These are phyloP conservation scores for Steatocranus sp. DNA, from an alignment of 2,797 vertebrate species.

Conservation along the genomic window DNA sequence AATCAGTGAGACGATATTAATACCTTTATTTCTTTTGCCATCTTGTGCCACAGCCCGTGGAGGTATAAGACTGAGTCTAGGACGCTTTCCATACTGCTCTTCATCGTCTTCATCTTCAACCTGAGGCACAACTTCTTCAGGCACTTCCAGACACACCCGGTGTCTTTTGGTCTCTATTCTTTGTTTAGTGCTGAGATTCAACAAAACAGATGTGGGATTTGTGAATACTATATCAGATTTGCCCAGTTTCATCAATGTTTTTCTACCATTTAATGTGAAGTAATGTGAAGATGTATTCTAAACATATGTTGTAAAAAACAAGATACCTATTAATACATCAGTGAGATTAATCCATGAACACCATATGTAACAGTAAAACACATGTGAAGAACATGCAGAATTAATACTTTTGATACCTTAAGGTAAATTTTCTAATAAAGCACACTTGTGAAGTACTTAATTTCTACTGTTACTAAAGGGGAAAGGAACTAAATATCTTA, in stretches of 20 bases:
- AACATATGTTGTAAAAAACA: neutral
- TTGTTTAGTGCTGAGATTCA: slow-evolving; percentile 79
- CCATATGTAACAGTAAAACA: neutral
- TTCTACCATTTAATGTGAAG: neutral
- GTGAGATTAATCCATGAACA: neutral
- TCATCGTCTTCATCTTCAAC: slow-evolving; percentile 75
- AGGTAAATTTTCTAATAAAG: neutral
- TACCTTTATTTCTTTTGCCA: slow-evolving; percentile 65
- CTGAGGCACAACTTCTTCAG: slow-evolving; percentile 86
- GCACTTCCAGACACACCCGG: slow-evolving; percentile 90
- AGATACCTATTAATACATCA: neutral
- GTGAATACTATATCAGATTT: neutral
- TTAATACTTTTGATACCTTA: neutral
- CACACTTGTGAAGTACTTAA: neutral
- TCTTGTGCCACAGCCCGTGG: slow-evolving; percentile 44
- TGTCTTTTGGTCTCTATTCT: slow-evolving; percentile 96
- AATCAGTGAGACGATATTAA: neutral
- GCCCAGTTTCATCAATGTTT: neutral
- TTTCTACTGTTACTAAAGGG: neutral
- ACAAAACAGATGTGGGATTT: neutral
- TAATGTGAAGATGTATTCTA: neutral
- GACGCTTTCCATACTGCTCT: slow-evolving; percentile 66
- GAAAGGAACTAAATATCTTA: neutral
- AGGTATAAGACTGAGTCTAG: slow-evolving; percentile 64
- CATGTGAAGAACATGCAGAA: neutral